Conservation (phyloP, 2,113 vertebrate genomes). For the Elanoides forficatus region DNA sequence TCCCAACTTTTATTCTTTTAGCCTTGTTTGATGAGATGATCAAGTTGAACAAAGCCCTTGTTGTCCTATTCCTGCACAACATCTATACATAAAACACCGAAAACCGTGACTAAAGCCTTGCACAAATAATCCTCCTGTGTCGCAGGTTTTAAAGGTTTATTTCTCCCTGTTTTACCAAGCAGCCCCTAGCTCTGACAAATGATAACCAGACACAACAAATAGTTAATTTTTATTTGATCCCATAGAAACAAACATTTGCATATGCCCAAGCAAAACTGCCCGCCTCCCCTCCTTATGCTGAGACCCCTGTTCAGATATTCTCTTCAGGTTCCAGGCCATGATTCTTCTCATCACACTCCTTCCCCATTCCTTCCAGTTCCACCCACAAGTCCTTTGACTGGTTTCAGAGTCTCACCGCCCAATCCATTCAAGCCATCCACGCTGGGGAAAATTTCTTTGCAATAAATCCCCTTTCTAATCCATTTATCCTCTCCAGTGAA, state of each 20-base stretch:
- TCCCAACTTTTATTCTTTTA: slow-evolving; percentile 78
- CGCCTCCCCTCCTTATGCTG: slow-evolving; percentile 30
- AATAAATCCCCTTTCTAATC: neutral
- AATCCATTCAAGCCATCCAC: neutral
- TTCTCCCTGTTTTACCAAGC: neutral
- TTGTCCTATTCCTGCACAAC: slow-evolving; percentile 62
- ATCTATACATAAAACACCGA: slow-evolving; percentile 45
- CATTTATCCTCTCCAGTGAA: neutral
- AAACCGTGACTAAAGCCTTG: slow-evolving; percentile 41
- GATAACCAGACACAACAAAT: slow-evolving; percentile 40
- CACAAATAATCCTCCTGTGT: slow-evolving; percentile 14
- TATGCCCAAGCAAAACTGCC: slow-evolving; percentile 28
- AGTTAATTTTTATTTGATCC: slow-evolving; percentile 55
- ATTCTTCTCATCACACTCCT: neutral
- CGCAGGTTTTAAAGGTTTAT: slow-evolving; percentile 34
- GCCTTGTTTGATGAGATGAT: slow-evolving; percentile 75
- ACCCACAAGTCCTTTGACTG: neutral
- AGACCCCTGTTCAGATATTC: slow-evolving; percentile 56
- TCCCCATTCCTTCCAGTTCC: neutral
- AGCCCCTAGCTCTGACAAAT: neutral
- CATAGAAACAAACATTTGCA: slow-evolving; percentile 51
- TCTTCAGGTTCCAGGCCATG: slow-evolving; percentile 1
- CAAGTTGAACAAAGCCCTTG: slow-evolving; percentile 76
- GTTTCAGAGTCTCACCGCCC: neutral
- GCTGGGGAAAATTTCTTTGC: neutral